Conservation (phyloP, 2,888 invertebrate species). For the Archips crataeganus region DNA sequence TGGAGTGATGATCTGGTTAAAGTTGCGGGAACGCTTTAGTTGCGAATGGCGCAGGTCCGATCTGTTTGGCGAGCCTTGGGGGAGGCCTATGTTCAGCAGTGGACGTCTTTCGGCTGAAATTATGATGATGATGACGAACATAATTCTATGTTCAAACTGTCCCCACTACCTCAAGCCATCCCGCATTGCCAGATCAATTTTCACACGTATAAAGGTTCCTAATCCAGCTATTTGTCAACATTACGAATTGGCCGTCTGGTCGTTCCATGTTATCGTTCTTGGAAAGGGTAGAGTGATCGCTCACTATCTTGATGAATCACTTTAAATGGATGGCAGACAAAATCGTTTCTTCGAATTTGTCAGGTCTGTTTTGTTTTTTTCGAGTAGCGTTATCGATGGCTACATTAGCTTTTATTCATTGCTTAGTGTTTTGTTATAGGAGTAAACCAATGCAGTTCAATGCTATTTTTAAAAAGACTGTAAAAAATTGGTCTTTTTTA, state of each 20-base stretch:
- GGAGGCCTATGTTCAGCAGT: too few relatives aligned
- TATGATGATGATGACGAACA: too few relatives aligned
- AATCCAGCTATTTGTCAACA: conserved; percentile 37
- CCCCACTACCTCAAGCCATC: too few relatives aligned
- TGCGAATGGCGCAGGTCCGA: too few relatives aligned
- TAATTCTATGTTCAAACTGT: neutral
- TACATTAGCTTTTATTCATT: neutral
- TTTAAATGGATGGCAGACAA: conserved; percentile 7
- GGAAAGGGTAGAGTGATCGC: conserved; percentile 36
- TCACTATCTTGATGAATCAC: conserved; percentile 33
- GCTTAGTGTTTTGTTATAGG: neutral
- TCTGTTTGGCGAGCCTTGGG: neutral
- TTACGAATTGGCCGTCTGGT: conserved; percentile 23
- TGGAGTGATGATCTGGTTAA: too few relatives aligned
- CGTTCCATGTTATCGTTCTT: conserved; percentile 21
- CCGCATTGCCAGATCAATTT: conserved; percentile 22
- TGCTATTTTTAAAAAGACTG: too few relatives aligned
- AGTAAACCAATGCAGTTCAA: neutral
- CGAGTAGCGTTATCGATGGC: neutral
- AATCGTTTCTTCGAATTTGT: conserved; percentile 13
- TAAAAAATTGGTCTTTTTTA: too few relatives aligned
- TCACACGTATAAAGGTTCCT: conserved; percentile 25
- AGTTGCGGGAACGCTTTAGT: too few relatives aligned
- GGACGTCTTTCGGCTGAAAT: too few relatives aligned
- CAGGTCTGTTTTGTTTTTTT: neutral